Percentiles rank a stretch among this genome's conserved stretches.
Conservation (phyloP, 1,140 invertebrate species). For the Drosophila burlai region DNA sequence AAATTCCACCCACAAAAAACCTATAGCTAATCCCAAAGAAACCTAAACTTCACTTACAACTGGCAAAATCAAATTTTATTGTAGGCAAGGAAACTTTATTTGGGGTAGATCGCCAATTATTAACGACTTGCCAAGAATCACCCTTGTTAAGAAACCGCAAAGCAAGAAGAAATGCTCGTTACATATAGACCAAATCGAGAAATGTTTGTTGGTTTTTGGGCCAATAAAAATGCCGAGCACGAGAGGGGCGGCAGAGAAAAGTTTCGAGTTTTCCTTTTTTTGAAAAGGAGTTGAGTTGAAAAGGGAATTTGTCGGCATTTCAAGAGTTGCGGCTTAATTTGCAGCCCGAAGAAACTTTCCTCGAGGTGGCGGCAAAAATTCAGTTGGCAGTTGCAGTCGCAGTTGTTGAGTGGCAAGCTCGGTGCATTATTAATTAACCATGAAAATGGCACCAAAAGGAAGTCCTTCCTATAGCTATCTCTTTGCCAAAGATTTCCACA, state of each 20-base stretch:
- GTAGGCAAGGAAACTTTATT: conserved; percentile 30
- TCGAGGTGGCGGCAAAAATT: conserved; percentile 22
- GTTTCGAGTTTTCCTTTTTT: conserved; percentile 34
- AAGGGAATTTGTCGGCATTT: conserved; percentile 51
- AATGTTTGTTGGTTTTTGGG: conserved; percentile 31
- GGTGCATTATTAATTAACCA: conserved; percentile 72
- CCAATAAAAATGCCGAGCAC: conserved; percentile 36
- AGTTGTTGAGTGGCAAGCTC: conserved; percentile 45
- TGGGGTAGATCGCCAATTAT: conserved; percentile 42
- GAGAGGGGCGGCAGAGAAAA: background rate
- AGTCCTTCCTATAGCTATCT: conserved; percentile 14
- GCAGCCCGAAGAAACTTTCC: conserved; percentile 42
- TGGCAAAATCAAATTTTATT: conserved; percentile 23
- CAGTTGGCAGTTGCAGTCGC: conserved; percentile 42
- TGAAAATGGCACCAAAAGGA: conserved; percentile 47
- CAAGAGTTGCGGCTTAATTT: conserved; percentile 53
- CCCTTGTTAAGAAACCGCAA: conserved; percentile 29
- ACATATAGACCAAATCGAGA: conserved; percentile 19
- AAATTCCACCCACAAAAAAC: conserved; percentile 2
- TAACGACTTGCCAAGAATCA: conserved; percentile 38
- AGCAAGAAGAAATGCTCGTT: background rate
- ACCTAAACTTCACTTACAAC: conserved; percentile 36
- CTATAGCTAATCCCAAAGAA: conserved; percentile 25
- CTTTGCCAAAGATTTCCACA: conserved; percentile 31
- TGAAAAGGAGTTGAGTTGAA: too few relatives aligned